Evolutionary conservation across 1,140 invertebrate species (phyloP).

Genomic region (Lanistes nyassanus): DNA sequence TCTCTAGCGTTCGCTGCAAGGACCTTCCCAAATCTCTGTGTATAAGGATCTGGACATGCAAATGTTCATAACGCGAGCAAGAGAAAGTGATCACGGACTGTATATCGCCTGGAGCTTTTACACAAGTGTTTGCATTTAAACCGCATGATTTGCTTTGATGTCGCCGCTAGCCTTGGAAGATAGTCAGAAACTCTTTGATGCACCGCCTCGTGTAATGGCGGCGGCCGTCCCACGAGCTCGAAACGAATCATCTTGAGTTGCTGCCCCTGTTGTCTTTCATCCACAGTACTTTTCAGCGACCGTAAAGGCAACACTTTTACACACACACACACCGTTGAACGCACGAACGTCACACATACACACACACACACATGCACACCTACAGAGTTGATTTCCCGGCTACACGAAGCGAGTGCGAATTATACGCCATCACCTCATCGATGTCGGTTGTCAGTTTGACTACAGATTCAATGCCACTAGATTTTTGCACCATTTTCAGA

Average conservation of each 20-base stretch:
- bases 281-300: background rate
- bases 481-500: background rate
- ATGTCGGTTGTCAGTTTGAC: no score
- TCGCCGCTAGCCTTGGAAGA: constrained; percentile 2
- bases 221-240: constrained; percentile 1
- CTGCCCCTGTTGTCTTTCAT: constrained; percentile 21
- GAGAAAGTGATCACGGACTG: background rate
- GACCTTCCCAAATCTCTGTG: background rate
- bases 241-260: background rate
- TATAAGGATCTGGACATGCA: constrained; percentile 10
- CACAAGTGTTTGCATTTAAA: constrained; percentile 25
- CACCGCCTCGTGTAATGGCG: constrained; percentile 3
- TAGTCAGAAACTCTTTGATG: constrained; percentile 8
- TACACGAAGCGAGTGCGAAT: no score
- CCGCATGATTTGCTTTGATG: constrained; percentile 21
- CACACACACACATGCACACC: no score
- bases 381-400: no score
- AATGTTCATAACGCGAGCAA: constrained; percentile 12
- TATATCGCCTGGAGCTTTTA: constrained; percentile 16
- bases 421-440: no score
- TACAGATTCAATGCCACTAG: no score
- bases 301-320: no score
- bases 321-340: no score
- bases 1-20: background rate
- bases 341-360: no score